phyloP scores from a whole-genome alignment of 2,797 vertebrate species.

The Hemitrygon akajei region DNA sequence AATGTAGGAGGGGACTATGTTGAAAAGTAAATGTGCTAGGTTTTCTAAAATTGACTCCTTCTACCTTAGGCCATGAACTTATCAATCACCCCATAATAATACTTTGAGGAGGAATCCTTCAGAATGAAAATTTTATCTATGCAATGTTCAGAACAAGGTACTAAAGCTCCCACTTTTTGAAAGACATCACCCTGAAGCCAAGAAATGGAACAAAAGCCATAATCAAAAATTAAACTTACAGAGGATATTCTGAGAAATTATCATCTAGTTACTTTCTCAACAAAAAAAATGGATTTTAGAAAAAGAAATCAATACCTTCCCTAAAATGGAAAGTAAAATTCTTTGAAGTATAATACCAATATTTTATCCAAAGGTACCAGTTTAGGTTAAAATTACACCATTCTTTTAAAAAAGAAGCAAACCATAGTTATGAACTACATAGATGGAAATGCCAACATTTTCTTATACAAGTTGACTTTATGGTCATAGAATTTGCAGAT shows the following conservation, averaged over 20 bases:
- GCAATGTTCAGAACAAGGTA: background rate
- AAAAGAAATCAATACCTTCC: background rate
- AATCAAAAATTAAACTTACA: background rate
- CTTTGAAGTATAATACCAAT: background rate
- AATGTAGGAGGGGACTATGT: too few relatives aligned
- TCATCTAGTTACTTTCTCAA: background rate
- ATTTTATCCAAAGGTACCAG: background rate
- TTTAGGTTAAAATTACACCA: background rate
- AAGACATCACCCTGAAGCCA: background rate
- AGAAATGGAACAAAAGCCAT: background rate
- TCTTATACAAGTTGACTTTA: background rate
- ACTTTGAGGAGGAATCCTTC: background rate
- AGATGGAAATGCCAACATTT: background rate
- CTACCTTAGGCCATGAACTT: too few relatives aligned
- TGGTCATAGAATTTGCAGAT: background rate
- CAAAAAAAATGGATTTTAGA: background rate
- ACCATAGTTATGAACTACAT: background rate
- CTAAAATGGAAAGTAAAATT: background rate
- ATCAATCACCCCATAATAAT: too few relatives aligned
- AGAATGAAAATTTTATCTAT: background rate
- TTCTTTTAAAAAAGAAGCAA: background rate
- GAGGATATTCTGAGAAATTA: background rate
- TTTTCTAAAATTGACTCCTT: too few relatives aligned
- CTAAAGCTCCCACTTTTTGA: too few relatives aligned
- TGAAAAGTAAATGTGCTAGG: too few relatives aligned